Base-by-base conservation (phyloP, 2,888 invertebrate genomes). In the Pemphredon lugubris region DNA sequence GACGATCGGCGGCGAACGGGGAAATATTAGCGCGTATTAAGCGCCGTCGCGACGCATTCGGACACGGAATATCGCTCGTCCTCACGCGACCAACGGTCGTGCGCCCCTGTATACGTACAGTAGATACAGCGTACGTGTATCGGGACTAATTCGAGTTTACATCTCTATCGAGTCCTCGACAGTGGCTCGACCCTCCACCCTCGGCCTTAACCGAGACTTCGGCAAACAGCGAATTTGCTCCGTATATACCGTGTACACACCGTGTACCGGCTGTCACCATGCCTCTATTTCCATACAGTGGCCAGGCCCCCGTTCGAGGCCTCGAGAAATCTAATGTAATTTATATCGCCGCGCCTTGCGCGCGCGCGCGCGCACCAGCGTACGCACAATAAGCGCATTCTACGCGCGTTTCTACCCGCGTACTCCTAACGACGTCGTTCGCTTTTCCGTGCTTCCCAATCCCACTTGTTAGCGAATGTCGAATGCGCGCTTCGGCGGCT, bases 101-200 rank as follows among this genome's bases (percentile, higher is more conserved):
- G n/a, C n/a, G n/a, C n/a, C n/a, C n/a, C n/a, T n/a, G n/a, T n/a
- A n/a, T n/a, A n/a, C n/a, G n/a, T n/a, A n/a, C 30, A 9, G 5
- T 9, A 5, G 30, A 30, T 9, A 30, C 26, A 26, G 26, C 26
- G 4, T 26, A 4, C 34, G 61, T 69, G 77, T 76, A 79, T 73
- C 71, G 75, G 61, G 18, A 39, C 75, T 75, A 82, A 82, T 77
- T 79, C 75, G 69, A 69, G 65, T 54, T 68, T 75, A 82, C 79
- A 63, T 82, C 79, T 84, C 77, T 59, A 83, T 82, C 72, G 68
- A 30, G 57, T 68, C 51, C 26, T 20, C 55, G 59, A 7, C 26
- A 9, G 6, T 30, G 9, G 30, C n/a, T n/a, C n/a, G 5, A 60
- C 42, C 55, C 61, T 63, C 16, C 48, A 32, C 42, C 51, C 53